Conservation (phyloP, 2,797 vertebrate genomes). For the Centropyge bicolor region DNA sequence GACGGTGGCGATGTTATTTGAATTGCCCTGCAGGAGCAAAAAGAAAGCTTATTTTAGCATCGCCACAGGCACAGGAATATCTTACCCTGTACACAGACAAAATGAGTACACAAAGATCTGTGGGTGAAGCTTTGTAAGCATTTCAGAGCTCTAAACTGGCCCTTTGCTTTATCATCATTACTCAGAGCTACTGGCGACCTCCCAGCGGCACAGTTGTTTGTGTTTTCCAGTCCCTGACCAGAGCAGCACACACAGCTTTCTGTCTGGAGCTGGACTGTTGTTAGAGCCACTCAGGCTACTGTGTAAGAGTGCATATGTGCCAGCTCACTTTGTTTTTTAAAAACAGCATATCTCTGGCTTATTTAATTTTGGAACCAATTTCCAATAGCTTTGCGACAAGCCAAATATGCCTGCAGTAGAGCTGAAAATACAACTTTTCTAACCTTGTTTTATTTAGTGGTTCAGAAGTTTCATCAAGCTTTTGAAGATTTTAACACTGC, state of each 20-base stretch:
- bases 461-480: conserved; percentile 8
- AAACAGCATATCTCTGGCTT: conserved; percentile 21
- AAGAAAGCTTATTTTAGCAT: conserved; percentile 38
- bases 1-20: conserved; percentile 94
- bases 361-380: conserved; percentile 23
- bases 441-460: conserved; percentile 16
- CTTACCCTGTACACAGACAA: not conserved
- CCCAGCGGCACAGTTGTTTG: conserved; percentile 55
- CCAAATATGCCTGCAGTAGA: conserved; percentile 24
- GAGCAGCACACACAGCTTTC: conserved; percentile 24
- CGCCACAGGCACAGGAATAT: conserved; percentile 13
- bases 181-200: conserved; percentile 47
- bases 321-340: conserved; percentile 11
- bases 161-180: conserved; percentile 64
- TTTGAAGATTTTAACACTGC: conserved; percentile 9
- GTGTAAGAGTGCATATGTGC: conserved; percentile 6
- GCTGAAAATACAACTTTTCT: conserved; percentile 20
- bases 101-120: conserved; percentile 38
- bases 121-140: conserved; percentile 47
- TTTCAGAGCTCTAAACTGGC: conserved; percentile 32
- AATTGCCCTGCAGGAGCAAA: conserved; percentile 90
- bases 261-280: conserved; percentile 29
- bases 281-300: conserved; percentile 25
- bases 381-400: not conserved
- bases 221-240: conserved; percentile 47